Evolutionary conservation across 2,888 invertebrate genomes (phyloP).

Genomic region (Hecatera dysodea): DNA sequence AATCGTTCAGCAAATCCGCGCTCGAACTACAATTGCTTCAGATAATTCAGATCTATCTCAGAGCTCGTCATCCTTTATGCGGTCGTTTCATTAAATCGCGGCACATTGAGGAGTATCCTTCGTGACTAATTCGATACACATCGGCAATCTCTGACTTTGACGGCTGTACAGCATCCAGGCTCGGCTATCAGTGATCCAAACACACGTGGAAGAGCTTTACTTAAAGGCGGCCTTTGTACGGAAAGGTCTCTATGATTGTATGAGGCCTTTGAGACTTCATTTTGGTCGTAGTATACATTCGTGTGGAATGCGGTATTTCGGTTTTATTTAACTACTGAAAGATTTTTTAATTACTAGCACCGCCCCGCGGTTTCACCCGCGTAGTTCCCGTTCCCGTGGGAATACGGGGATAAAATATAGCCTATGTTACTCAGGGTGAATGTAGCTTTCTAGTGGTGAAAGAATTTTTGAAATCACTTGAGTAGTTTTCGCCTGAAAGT

Average conservation of each 20-base stretch:
- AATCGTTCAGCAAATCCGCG: background rate
- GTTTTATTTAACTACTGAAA: background rate
- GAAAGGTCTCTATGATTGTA: background rate
- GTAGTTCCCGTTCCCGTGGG: no score
- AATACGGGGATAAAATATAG: no score
- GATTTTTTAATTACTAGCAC: no score
- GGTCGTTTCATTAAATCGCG: background rate
- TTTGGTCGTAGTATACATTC: background rate
- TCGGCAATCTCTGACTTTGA: slow-evolving; percentile 53
- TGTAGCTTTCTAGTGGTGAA: no score
- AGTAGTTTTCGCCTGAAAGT: no score
- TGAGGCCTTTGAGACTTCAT: background rate
- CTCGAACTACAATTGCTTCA: slow-evolving; percentile 4
- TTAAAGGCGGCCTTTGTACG: slow-evolving; percentile 16
- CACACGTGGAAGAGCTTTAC: slow-evolving; percentile 12
- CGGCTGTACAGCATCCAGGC: slow-evolving; percentile 8
- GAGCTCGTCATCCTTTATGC: slow-evolving; percentile 2
- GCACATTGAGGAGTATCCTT: slow-evolving; percentile 8
- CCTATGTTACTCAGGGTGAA: no score
- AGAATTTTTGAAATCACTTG: no score
- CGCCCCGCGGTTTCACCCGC: no score
- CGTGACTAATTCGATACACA: slow-evolving; percentile 53
- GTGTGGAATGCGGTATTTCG: background rate
- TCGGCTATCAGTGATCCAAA: background rate
- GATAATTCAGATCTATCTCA: background rate